Percentiles rank a stretch among this genome's conserved stretches.
phyloP scores from a whole-genome alignment of 2,888 invertebrate species.

The Rotaria sp. region DNA sequence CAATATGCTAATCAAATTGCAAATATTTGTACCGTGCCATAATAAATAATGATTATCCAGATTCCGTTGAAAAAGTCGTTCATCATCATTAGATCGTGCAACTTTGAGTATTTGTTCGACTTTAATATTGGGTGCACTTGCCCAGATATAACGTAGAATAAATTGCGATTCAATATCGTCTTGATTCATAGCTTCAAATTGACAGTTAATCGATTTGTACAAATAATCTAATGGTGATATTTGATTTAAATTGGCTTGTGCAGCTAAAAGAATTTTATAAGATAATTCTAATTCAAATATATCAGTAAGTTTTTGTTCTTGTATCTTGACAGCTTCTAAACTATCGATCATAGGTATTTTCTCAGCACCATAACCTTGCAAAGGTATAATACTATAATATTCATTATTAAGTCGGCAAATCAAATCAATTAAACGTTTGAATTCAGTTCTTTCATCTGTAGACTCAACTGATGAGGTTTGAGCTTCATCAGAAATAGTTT shows the following conservation, averaged over 20 bases:
- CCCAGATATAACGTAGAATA: slow-evolving; percentile 26
- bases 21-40: slow-evolving; percentile 59
- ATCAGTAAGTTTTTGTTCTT: slow-evolving; percentile 50
- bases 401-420: slow-evolving; percentile 56
- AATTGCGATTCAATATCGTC: slow-evolving; percentile 55
- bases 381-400: slow-evolving; percentile 57
- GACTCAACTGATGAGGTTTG: not conserved
- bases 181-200: slow-evolving; percentile 52
- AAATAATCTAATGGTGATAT: slow-evolving; percentile 54
- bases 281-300: slow-evolving; percentile 56
- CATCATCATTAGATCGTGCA: slow-evolving; percentile 47
- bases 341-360: slow-evolving; percentile 44
- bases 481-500: not conserved
- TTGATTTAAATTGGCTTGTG: slow-evolving; percentile 54
- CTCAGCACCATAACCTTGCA: slow-evolving; percentile 55
- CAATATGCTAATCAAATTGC: slow-evolving; percentile 58
- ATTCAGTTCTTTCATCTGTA: slow-evolving; percentile 46
- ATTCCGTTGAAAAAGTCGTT: slow-evolving; percentile 43
- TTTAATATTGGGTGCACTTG: slow-evolving; percentile 37
- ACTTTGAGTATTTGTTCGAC: slow-evolving; percentile 51
- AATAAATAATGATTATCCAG: slow-evolving; percentile 51
- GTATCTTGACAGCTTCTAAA: slow-evolving; percentile 47
- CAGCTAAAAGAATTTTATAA: slow-evolving; percentile 52
- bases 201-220: slow-evolving; percentile 55
- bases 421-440: not conserved